Conservation (phyloP, 1,140 invertebrate genomes). For the Eupeodes corollae region DNA sequence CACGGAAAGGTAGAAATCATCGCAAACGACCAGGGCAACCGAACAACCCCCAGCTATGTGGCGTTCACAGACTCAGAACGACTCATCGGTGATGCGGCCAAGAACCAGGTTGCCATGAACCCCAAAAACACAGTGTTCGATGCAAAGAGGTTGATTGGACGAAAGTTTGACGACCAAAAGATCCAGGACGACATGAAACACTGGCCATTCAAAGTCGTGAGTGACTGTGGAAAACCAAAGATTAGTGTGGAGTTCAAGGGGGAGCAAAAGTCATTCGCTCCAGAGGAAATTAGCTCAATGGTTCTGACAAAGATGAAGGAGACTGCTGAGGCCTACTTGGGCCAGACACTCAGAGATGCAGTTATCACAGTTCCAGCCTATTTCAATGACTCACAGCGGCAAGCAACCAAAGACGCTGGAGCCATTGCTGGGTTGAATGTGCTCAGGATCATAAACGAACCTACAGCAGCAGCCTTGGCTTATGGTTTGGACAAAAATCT, state of each 20-base stretch:
- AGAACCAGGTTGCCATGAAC: slow-evolving; percentile 62
- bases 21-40: slow-evolving; percentile 84
- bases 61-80: slow-evolving; percentile 79
- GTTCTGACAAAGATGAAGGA: slow-evolving; percentile 66
- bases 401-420: slow-evolving; percentile 50
- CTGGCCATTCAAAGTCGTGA: slow-evolving; percentile 59
- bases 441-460: slow-evolving; percentile 56
- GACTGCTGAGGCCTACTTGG: slow-evolving; percentile 62
- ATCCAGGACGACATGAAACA: slow-evolving; percentile 60
- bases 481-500: slow-evolving; percentile 62
- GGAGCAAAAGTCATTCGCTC: slow-evolving; percentile 54
- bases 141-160: slow-evolving; percentile 50
- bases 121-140: slow-evolving; percentile 69
- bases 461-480: slow-evolving; percentile 55
- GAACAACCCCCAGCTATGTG: slow-evolving; percentile 89
- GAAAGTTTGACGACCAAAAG: slow-evolving; percentile 51
- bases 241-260: slow-evolving; percentile 59
- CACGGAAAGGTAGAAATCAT: slow-evolving; percentile 81
- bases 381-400: slow-evolving; percentile 49
- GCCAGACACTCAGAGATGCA: slow-evolving; percentile 48
- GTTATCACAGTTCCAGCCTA: slow-evolving; percentile 46
- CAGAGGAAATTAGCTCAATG: slow-evolving; percentile 64
- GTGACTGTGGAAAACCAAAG: slow-evolving; percentile 48
- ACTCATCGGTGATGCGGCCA: slow-evolving; percentile 72
- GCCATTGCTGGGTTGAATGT: slow-evolving; percentile 52